These are phyloP conservation scores for Darevskia nairensis DNA, from an alignment of 2,797 vertebrate species.

Conservation along the genomic window DNA sequence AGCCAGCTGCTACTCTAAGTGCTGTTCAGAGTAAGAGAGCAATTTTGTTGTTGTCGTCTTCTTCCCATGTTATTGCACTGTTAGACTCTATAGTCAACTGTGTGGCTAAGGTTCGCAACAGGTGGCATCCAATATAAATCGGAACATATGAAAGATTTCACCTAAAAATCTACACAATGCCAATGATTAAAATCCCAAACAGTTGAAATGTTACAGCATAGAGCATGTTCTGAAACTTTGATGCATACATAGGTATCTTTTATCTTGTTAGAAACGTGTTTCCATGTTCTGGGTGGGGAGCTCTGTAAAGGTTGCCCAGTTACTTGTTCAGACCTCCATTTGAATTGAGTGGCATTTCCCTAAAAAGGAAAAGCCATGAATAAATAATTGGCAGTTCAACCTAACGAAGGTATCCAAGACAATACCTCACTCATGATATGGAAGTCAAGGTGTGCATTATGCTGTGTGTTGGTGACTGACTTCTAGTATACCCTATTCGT, in stretches of 20 bases:
- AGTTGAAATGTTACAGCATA: background rate
- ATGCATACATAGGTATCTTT: background rate
- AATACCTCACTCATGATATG: background rate
- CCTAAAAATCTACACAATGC: background rate
- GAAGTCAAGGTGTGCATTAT: too few relatives aligned
- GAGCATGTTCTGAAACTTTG: background rate
- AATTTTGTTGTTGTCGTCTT: background rate
- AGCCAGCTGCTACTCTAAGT: constrained; percentile 83
- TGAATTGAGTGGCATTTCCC: background rate
- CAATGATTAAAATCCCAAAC: background rate
- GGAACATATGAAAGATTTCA: background rate
- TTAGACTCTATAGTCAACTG: background rate
- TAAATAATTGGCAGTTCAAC: background rate
- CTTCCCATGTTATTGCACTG: background rate
- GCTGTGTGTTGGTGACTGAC: too few relatives aligned
- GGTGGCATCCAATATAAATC: background rate
- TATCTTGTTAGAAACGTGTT: background rate
- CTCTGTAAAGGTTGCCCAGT: background rate
- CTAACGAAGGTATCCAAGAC: background rate
- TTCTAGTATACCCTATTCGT: too few relatives aligned
- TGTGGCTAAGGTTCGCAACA: background rate
- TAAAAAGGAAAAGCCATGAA: background rate
- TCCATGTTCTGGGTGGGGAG: background rate
- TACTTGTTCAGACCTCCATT: background rate
- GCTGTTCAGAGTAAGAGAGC: constrained; percentile 87